Conservation (phyloP, 2,888 invertebrate genomes). For the Dryococelus australis region DNA sequence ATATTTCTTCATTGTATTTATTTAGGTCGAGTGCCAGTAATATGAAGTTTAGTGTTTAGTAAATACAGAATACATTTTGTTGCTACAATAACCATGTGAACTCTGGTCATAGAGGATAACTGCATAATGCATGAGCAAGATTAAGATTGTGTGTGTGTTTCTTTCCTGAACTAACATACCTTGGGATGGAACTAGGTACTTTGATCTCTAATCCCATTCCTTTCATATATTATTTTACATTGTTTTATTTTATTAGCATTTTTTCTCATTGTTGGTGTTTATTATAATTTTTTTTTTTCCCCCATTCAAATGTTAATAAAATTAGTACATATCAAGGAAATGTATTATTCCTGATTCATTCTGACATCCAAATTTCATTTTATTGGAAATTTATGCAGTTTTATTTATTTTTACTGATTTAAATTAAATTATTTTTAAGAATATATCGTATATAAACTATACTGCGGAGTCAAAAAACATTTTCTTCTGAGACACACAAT, state of each 20-base stretch:
- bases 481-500: not conserved
- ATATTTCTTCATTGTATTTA: not conserved
- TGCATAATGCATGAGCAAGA: not conserved
- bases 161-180: not conserved
- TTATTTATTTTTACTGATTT: not conserved
- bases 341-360: not conserved
- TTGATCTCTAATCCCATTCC: not conserved
- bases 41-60: not conserved
- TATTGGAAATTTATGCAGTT: not conserved
- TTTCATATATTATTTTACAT: not conserved
- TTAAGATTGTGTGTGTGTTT: conserved; percentile 8
- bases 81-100: not conserved
- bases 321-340: not conserved
- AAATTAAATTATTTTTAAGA: not conserved
- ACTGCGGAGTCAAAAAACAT: not conserved
- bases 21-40: not conserved
- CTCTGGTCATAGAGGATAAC: not conserved
- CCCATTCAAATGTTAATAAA: not conserved
- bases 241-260: too few relatives aligned
- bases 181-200: not conserved
- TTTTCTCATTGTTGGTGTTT: not conserved
- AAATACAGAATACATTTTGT: not conserved
- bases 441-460: not conserved
- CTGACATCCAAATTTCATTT: not conserved
- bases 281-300: not conserved